Evolutionary conservation across 2,797 vertebrate species (phyloP), one percentile per base, ranked within the genome.

Genomic region (Pelodytes ibericus): DNA sequence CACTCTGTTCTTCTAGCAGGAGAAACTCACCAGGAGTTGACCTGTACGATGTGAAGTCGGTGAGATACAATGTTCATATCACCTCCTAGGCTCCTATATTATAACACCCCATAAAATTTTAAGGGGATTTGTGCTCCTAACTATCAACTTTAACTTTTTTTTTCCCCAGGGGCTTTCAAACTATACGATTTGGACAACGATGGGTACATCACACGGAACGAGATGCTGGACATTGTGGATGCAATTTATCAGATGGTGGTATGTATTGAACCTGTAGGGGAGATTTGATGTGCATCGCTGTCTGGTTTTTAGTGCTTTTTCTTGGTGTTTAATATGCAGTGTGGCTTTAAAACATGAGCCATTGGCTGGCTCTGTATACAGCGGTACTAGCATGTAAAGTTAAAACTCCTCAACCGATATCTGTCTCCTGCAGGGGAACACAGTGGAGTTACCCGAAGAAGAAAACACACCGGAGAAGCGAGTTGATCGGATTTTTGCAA

Each of bases 231-330:
- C 86, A 99, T 99, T 6, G 97, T 99, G 64, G 97, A 99, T 0
- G 97, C 97, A 2, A 99, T 99, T 83, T 99, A 99, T 87, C 96
- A 99, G 90, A 99, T 99, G 97, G 97, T 99, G 96, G 97, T 99
- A 83, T 94, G 96, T 90, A 0, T 5, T 4, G 20, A 9, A 4
- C 10, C 0, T 16, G 15, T 30, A 30, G 10, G 13, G 41, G 41
- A 44, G 2, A 36, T 36, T 11, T 36, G 11, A 36, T 53, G n/a
- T n/a, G n/a, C n/a, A n/a, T 36, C 20, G 24, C 8, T 33, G 26
- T 29, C 5, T n/a, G 4, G n/a, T n/a, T 60, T 30, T 60, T 8
- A 18, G 16, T 24, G 63, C 4, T 39, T 47, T 10, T 8, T 53
- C 29, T 25, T 25, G 20, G 16, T 27, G 6, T 36, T 36, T 36